Conservation (phyloP, 92 coral and sea anemone genomes). For the Galaxea fascicularis region DNA sequence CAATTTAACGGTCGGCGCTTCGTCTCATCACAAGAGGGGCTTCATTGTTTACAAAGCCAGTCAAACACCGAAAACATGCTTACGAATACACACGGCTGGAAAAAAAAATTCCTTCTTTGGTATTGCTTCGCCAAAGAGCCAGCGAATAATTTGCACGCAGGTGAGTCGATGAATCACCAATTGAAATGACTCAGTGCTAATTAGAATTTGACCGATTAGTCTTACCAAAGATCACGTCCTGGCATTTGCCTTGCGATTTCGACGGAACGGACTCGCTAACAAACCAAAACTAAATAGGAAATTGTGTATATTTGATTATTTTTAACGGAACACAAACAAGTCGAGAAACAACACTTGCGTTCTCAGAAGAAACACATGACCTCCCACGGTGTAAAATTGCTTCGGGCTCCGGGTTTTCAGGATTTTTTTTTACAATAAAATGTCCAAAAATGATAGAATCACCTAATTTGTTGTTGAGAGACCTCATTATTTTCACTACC, state of each 20-base stretch:
- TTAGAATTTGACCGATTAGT: constrained; percentile 21
- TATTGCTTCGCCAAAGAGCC: constrained; percentile 27
- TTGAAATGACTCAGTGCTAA: not conserved
- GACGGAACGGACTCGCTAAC: not conserved
- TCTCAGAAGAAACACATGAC: constrained; percentile 26
- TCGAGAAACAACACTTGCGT: not conserved
- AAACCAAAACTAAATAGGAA: constrained; percentile 8
- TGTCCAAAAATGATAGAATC: constrained; percentile 5
- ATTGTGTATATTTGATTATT: not conserved
- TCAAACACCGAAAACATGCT: constrained; percentile 20
- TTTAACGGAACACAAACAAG: constrained; percentile 52
- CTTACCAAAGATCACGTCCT: constrained; percentile 9
- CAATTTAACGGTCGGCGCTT: not conserved
- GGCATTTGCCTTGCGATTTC: not conserved
- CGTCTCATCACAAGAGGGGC: constrained; percentile 36
- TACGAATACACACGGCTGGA: constrained; percentile 1
- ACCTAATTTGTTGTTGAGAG: not conserved
- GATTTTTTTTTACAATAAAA: not conserved
- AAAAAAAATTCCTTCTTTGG: constrained; percentile 20
- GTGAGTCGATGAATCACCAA: constrained; percentile 13
- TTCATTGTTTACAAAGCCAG: constrained; percentile 28
- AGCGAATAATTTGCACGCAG: constrained; percentile 29
- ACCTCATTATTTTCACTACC: not conserved
- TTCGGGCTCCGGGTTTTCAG: constrained; percentile 31
- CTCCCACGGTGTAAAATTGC: constrained; percentile 56